Evolutionary conservation across 23 tunicate genomes (phyloP), one percentile per base, ranked within the genome.

Genomic region (Ascidia mentula): DNA sequence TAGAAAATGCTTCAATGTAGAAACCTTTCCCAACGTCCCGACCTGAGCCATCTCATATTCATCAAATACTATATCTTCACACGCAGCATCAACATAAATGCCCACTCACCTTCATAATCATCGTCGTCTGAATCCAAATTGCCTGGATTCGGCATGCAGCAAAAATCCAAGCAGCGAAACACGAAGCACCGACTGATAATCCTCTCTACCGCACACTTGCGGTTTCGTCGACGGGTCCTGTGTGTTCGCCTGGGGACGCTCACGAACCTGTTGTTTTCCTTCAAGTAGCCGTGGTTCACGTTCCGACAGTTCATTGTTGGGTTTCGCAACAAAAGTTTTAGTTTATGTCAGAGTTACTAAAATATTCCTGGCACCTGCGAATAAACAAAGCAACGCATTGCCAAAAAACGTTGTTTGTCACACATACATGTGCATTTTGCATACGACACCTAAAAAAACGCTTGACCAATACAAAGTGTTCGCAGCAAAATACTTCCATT

Each of bases 121-220:
- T n/a, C n/a, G n/a, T 53, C 65, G 65, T 53, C 65, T 20, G 22
- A 26, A 9, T 53, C 65, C 65, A 53, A 1, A 6, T 26, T 28
- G 65, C 24, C 24, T 3, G 65, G 65, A 9, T 53, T 53, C 2
- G 74, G 74, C 37, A 70, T 34, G 74, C 74, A 70, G 74, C 82
- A 78, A 78, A 78, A 78, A 45, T 78, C 72, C 34, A 78, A 53
- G 39, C 82, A 78, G 33, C 82, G 70, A 37, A 78, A 31, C 71
- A 78, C 24, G 32, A 38, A 78, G 40, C 82, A 78, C 1, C 40
- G 40, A 26, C 33, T 78, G 20, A 78, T 28, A 78, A 46, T 35
- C 72, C 35, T 46, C 82, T 78, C 71, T 53, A 78, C 33, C 71
- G 82, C 82, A 73, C 34, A 35, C 74, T n/a, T 40, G 71, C 71